phyloP scores from a whole-genome alignment of 2,888 invertebrate species.

The Caradrina clavipalpis region DNA sequence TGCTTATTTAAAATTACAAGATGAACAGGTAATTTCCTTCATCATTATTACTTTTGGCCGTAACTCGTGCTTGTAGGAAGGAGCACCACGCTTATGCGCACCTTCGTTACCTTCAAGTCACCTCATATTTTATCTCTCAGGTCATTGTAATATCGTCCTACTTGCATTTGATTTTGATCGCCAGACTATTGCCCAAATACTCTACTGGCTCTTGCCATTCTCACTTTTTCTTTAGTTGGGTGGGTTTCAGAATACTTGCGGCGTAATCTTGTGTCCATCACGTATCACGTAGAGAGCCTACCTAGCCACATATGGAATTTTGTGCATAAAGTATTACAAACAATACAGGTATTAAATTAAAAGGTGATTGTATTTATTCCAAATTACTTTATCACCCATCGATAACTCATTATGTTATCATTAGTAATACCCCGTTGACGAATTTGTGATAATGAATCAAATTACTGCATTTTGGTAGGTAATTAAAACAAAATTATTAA shows the following conservation, averaged over 20 bases:
- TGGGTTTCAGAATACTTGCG: not conserved
- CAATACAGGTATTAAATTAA: conserved; percentile 12
- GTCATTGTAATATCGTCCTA: not conserved
- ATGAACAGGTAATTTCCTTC: conserved; percentile 72
- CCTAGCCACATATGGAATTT: too few species aligned
- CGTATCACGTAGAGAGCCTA: too few species aligned
- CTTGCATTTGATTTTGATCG: not conserved
- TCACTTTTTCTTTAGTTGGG: not conserved
- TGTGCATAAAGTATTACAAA: not conserved
- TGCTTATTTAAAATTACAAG: conserved; percentile 40
- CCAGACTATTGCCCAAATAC: not conserved
- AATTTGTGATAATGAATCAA: conserved; percentile 29
- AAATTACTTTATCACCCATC: conserved; percentile 34
- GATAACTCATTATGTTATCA: conserved; percentile 41
- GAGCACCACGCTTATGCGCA: not conserved
- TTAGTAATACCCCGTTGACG: conserved; percentile 30
- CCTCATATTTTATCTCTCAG: not conserved
- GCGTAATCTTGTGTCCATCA: too few species aligned
- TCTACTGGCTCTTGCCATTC: not conserved
- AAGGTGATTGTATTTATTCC: conserved; percentile 11
- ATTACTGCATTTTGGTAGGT: conserved; percentile 12
- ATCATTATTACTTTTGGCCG: not conserved
- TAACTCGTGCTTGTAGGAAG: not conserved
- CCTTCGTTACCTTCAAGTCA: too few species aligned
- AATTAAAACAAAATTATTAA: too few species aligned